Conservation (phyloP, 2,113 vertebrate genomes). For the Calcarius ornatus region DNA sequence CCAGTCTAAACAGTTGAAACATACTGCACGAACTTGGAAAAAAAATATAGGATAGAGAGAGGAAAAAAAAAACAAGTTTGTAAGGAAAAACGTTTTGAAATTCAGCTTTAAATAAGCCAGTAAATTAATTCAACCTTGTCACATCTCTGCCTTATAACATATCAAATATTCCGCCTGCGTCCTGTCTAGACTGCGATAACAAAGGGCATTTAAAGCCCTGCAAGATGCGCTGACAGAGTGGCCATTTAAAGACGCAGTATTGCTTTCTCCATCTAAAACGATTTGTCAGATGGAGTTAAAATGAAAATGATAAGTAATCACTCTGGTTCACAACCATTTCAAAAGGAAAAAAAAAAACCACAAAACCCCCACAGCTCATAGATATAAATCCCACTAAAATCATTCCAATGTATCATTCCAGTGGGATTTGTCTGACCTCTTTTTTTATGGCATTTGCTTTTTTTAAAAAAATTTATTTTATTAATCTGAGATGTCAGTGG, state of each 20-base stretch:
- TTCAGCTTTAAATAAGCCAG: conserved; percentile 64
- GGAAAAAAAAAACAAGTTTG: conserved; percentile 20
- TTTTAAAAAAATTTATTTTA: background rate
- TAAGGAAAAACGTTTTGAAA: conserved; percentile 63
- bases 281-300: conserved; percentile 79
- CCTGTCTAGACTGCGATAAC: conserved; percentile 84
- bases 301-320: conserved; percentile 76
- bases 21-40: background rate
- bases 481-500: background rate
- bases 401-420: background rate
- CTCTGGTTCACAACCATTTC: conserved; percentile 54
- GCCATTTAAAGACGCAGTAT: conserved; percentile 77
- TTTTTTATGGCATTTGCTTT: background rate
- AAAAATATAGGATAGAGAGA: background rate
- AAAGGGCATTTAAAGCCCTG: conserved; percentile 80
- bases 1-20: conserved; percentile 57
- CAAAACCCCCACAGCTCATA: background rate
- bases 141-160: conserved; percentile 70
- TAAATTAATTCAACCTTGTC: conserved; percentile 75
- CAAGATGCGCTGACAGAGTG: conserved; percentile 77
- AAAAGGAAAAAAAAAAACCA: background rate
- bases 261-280: conserved; percentile 69
- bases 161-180: conserved; percentile 78
- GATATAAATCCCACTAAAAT: conserved; percentile 38
- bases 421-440: background rate